Base-by-base conservation (phyloP, 2,888 invertebrate genomes). In the Leptinotarsa peninsularis region DNA sequence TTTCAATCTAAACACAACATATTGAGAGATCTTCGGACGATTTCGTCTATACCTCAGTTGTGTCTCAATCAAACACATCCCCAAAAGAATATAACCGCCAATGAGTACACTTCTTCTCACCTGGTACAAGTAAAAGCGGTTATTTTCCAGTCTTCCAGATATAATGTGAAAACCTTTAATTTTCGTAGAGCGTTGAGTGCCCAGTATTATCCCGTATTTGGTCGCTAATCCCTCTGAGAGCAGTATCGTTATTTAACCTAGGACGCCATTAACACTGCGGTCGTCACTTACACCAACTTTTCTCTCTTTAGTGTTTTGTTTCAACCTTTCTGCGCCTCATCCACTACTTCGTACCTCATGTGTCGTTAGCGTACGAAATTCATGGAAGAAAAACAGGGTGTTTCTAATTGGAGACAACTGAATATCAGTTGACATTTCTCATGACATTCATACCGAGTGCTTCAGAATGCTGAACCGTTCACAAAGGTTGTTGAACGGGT, bases 161-260 rank as follows among this genome's bases (percentile, higher is more conserved):
- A 43, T 15, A 63, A 63, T 33, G 63, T n/a, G 43, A 43, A 63
- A 27, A 33, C 63, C 63, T n/a, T 2, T 63, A 63, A 63, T 63
- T 33, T 58, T 21, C 63, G 27, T n/a, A 13, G 43, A n/a, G 63
- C 27, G 43, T 63, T 43, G 63, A 63, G 63, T 63, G 18, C 63
- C 17, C 27, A 63, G 63, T 63, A 63, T 63, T 63, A 63, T 63
- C 43, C 63, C 33, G 63, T 63, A 63, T 63, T 63, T 63, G 63
- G 63, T 63, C 63, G 33, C 63, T 63, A 63, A 63, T 63, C 63
- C 63, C 63, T 33, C n/a, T 27, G 63, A 63, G 63, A 63, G 43
- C 63, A 72, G 75, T 75, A 74, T 78, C 75, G 73, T 77, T 78
- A 75, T 72, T 76, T 78, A 67, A 72, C 74, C 75, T 67, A 73